phyloP scores from a whole-genome alignment of 2,797 vertebrate species.

The Gambusia yucatana region DNA sequence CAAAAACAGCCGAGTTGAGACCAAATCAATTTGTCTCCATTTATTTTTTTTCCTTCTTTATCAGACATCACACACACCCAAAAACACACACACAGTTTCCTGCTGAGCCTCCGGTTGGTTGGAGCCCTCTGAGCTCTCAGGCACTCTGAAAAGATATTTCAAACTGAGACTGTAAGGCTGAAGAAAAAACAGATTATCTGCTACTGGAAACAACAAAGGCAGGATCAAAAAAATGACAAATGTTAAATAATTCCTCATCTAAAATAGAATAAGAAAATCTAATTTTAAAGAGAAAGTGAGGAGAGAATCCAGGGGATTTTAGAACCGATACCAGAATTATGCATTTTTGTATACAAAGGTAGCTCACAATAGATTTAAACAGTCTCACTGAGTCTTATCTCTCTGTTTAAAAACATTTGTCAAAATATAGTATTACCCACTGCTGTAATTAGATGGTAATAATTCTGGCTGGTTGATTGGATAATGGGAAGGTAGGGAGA shows the following conservation, averaged over 20 bases:
- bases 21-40: conserved; percentile 27
- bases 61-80: neutral
- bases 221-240: neutral
- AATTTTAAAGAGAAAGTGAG: neutral
- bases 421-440: neutral
- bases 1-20: conserved; percentile 8
- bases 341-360: neutral
- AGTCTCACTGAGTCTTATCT: neutral
- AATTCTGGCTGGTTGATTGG: neutral
- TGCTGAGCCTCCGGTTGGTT: conserved; percentile 26
- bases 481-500: neutral
- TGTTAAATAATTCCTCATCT: neutral
- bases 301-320: neutral
- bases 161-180: neutral
- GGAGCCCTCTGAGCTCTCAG: conserved; percentile 10
- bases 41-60: neutral
- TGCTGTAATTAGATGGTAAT: too few relatives aligned
- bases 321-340: neutral
- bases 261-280: neutral
- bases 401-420: neutral
- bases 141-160: neutral
- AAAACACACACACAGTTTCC: conserved; percentile 7
- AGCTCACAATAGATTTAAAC: neutral
- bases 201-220: neutral
- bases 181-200: neutral